Conservation (phyloP, 1,140 invertebrate species). For the Drosophila biarmipes region DNA sequence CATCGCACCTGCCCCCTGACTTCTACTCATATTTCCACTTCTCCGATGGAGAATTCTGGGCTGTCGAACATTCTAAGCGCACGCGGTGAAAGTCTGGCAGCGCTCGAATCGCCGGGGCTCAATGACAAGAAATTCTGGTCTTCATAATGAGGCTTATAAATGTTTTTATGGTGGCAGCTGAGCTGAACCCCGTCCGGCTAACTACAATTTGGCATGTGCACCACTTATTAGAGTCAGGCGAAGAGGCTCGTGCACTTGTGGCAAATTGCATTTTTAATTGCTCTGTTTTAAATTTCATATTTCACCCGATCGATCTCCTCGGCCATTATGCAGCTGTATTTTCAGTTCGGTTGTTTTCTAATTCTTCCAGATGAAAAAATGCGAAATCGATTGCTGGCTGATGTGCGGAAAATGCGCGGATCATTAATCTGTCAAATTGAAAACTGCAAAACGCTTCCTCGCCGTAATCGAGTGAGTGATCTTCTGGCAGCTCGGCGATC, state of each 20-base stretch:
- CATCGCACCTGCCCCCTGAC: conserved; percentile 1
- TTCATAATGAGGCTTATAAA: conserved; percentile 83
- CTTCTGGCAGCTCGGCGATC: conserved; percentile 9
- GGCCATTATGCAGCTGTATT: conserved; percentile 47
- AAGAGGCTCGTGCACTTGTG: conserved; percentile 56
- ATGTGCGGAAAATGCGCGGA: conserved; percentile 42
- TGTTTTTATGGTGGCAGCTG: conserved; percentile 75
- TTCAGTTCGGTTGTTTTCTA: conserved; percentile 20
- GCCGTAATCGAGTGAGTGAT: conserved; percentile 20
- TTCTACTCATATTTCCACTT: not conserved
- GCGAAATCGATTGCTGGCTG: conserved; percentile 9
- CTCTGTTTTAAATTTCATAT: conserved; percentile 54
- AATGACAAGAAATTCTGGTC: conserved; percentile 82
- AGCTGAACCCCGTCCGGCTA: conserved; percentile 22
- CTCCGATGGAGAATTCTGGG: conserved; percentile 24
- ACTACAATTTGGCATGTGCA: conserved; percentile 78
- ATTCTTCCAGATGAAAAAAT: conserved; percentile 30
- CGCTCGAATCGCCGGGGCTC: conserved; percentile 11
- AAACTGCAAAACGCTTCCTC: conserved; percentile 28
- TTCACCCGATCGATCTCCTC: conserved; percentile 14
- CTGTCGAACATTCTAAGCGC: conserved; percentile 52
- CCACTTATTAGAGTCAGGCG: conserved; percentile 75
- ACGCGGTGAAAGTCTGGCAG: conserved; percentile 71
- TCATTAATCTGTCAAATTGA: conserved; percentile 53
- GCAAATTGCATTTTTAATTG: conserved; percentile 78